phyloP scores from a whole-genome alignment of 2,888 invertebrate species.

The Slavum lentiscoides region DNA sequence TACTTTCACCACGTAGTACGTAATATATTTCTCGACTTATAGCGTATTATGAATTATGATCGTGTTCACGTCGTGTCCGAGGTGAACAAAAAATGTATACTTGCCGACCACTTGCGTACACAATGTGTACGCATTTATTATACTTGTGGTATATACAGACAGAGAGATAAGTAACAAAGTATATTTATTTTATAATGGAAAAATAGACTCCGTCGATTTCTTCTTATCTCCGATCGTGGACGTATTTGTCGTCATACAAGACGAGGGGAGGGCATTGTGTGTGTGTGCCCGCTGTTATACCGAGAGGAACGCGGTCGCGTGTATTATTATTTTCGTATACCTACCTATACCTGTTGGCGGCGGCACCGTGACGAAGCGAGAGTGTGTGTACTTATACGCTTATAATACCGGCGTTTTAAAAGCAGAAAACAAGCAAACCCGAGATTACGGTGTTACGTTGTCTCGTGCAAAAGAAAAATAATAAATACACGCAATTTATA shows the following conservation, averaged over 20 bases:
- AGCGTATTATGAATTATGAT: no score
- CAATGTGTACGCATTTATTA: no score
- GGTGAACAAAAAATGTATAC: no score
- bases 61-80: no score
- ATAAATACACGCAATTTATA: neutral
- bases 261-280: neutral
- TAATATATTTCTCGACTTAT: no score
- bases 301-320: no score
- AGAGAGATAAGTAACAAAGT: no score
- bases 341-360: neutral
- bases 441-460: neutral
- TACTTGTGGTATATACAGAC: no score
- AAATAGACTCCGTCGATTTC: neutral
- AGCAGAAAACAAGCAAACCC: neutral
- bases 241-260: neutral
- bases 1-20: no score
- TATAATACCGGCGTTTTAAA: neutral
- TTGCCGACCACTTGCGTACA: no score
- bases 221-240: neutral
- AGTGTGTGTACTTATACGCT: neutral
- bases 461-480: neutral
- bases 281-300: no score
- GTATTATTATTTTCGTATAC: neutral
- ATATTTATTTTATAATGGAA: no score
- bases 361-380: neutral